phyloP scores from a whole-genome alignment of 2,888 invertebrate genomes.

The Catocala nupta region DNA sequence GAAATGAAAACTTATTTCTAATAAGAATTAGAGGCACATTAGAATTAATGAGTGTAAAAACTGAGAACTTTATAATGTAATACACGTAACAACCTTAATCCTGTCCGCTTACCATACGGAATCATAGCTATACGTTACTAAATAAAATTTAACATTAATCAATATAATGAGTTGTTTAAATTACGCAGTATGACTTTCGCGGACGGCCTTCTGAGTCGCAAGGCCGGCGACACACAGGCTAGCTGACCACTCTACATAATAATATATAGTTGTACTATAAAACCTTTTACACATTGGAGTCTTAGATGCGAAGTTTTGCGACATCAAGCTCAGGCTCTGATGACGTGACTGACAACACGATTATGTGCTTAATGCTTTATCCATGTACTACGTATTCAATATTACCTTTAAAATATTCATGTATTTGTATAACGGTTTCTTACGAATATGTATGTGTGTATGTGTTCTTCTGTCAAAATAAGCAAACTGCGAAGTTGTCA shows the following conservation, averaged over 20 bases:
- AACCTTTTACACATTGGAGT: conserved; percentile 28
- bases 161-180: conserved; percentile 59
- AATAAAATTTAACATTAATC: conserved; percentile 63
- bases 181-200: conserved; percentile 65
- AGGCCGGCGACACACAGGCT: conserved; percentile 81
- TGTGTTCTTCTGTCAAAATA: not conserved
- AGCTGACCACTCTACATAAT: conserved; percentile 52
- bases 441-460: not conserved
- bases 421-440: conserved; percentile 6
- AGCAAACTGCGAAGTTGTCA: not conserved
- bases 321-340: conserved; percentile 25
- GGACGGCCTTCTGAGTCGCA: conserved; percentile 71
- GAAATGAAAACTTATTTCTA: no score
- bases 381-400: conserved; percentile 12
- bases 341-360: conserved; percentile 37
- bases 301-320: conserved; percentile 40
- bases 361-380: conserved; percentile 23
- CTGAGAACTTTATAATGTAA: no score
- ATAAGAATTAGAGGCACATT: no score
- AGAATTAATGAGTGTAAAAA: no score
- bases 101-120: no score
- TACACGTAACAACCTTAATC: no score
- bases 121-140: conserved; percentile 40
- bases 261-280: conserved; percentile 26
- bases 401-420: conserved; percentile 8